These are phyloP conservation scores for Todiramphus saurophagus DNA, from an alignment of 2,113 vertebrate genomes.

Conservation along the genomic window DNA sequence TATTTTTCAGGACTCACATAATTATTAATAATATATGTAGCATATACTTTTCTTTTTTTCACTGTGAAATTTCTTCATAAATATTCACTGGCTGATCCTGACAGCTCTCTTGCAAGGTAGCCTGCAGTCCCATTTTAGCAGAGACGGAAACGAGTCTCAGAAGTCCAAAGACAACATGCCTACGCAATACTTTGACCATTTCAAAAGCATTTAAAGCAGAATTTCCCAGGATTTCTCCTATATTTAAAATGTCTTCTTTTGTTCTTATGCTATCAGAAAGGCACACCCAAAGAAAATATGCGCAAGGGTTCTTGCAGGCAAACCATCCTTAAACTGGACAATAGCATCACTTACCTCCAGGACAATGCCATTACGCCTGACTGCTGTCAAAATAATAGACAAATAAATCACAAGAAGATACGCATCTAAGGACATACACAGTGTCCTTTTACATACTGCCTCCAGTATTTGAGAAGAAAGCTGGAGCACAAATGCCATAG, in stretches of 20 bases:
- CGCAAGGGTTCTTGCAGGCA: background rate
- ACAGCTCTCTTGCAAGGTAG: conserved; percentile 33
- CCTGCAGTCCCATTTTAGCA: background rate
- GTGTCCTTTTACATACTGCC: background rate
- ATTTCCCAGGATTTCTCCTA: background rate
- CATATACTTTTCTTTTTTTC: background rate
- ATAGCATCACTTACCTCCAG: background rate
- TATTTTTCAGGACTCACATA: conserved; percentile 61
- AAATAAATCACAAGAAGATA: background rate
- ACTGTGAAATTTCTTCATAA: conserved; percentile 7
- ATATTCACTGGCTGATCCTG: conserved; percentile 18
- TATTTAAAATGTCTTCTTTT: conserved; percentile 1
- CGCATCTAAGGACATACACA: background rate
- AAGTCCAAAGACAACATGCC: conserved; percentile 11
- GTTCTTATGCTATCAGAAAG: conserved; percentile 8
- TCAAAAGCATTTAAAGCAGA: background rate
- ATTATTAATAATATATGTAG: conserved; percentile 47
- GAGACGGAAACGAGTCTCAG: background rate
- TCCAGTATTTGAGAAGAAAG: background rate
- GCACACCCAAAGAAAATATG: background rate
- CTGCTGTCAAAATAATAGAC: background rate
- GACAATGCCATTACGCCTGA: background rate
- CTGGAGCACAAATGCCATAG: background rate
- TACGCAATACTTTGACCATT: background rate
- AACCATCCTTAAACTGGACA: background rate